Evolutionary conservation across 2,113 vertebrate species (phyloP), one percentile per base, ranked within the genome.

Genomic region (Gymnobelideus leadbeateri): DNA sequence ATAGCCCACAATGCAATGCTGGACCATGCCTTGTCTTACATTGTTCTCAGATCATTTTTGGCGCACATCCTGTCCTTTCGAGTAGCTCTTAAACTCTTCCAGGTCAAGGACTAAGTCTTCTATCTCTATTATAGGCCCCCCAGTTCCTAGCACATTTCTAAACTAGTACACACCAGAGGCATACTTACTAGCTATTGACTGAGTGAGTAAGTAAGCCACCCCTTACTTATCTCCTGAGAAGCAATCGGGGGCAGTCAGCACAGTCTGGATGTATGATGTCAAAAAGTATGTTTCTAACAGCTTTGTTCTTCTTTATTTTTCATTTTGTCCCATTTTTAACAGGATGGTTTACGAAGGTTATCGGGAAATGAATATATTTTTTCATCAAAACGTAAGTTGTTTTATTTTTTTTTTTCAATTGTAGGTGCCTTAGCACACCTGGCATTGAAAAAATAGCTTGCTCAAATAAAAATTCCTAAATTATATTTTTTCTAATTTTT

Each of bases 361-460:
- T 99, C 99, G 68, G 99, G 99, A 98, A 99, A 99, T 0, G 99
- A 99, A 95, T 99, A 99, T 98, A 99, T 99, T 97, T 98, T 99
- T 93, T 98, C 99, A 95, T 98, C 99, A 95, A 99, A 99, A 98
- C 99, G 99, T 99, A 98, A 99, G 99, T 99, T 95, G 94, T 89
- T 23, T 47, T 24, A 57, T 57, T 77, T 43, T 43, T 77, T 77
- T 94, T 96, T 93, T 91, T 57, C 91, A 49, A 4, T 84, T 89
- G 92, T 94, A 93, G 0, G 43, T 0, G n/a, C 77, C 89, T 91
- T 47, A n/a, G 91, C 46, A 25, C 92, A 43, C 19, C 77, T 92
- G 95, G 57, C 92, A 52, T 51, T 84, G 37, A 1, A 89, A 49
- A 51, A 26, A 24, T 92, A 61, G n/a, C 31, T 89, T 96, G 51